Percentiles rank a stretch among this genome's conserved stretches.
Evolutionary conservation across 1,140 invertebrate species (phyloP).

Genomic region (Drosophila parvula): DNA sequence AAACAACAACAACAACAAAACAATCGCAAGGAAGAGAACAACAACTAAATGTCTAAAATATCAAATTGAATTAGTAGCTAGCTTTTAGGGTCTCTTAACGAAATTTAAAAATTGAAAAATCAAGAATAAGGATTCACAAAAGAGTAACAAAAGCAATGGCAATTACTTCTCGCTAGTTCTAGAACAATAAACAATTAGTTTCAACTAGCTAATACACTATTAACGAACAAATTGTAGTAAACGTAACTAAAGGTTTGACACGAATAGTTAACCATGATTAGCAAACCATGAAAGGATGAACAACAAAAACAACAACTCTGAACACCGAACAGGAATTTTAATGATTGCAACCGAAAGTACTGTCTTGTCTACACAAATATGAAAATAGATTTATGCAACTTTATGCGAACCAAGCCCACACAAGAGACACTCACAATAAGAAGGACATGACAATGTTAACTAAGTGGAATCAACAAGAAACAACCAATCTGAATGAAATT

Average conservation of each 20-base stretch:
- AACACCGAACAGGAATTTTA: conserved; percentile 76
- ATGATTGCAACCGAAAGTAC: conserved; percentile 56
- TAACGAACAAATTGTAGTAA: conserved; percentile 58
- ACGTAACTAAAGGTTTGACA: conserved; percentile 61
- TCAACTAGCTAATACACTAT: conserved; percentile 67
- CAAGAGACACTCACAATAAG: conserved; percentile 52
- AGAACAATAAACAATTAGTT: conserved; percentile 68
- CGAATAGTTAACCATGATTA: conserved; percentile 33
- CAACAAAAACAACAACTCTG: conserved; percentile 43
- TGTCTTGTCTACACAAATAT: conserved; percentile 46
- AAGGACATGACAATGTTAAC: conserved; percentile 14
- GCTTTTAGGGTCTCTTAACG: conserved; percentile 51
- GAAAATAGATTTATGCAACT: conserved; percentile 47
- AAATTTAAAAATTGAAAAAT: conserved; percentile 17
- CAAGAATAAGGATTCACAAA: conserved; percentile 16
- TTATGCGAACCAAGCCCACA: conserved; percentile 44
- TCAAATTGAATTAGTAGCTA: conserved; percentile 64
- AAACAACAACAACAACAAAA: conserved; percentile 28
- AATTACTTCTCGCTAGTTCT: conserved; percentile 62
- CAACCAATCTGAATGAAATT: conserved; percentile 54
- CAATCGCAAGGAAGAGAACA: conserved; percentile 19
- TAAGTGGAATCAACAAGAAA: conserved; percentile 55
- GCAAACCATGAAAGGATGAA: conserved; percentile 3
- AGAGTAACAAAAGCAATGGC: conserved; percentile 51
- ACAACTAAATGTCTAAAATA: conserved; percentile 73